Evolutionary conservation across 2,888 invertebrate genomes (phyloP), one percentile per base, ranked within the genome.

Genomic region (Liposcelis brunnea): DNA sequence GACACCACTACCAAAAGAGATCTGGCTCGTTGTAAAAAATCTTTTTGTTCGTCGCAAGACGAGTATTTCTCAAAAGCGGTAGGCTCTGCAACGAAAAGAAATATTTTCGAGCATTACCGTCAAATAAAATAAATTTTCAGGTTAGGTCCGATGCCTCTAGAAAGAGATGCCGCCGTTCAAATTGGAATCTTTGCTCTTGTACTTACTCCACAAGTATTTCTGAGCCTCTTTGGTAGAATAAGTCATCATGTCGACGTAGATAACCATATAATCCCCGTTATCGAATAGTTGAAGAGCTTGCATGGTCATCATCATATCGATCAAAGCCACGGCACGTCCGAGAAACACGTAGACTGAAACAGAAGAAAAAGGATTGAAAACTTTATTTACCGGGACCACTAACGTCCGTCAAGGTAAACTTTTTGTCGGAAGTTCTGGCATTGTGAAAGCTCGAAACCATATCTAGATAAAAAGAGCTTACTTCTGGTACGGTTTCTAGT

Each of bases 261-360:
- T 89, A 49, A 97, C 85, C 72, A 91, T 82, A 64, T 95, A 95
- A 60, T 94, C 87, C 18, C 94, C 93, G 51, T 85, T 80, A 46
- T 83, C 81, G 59, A 94, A 82, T 48, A 94, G 65, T 52, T 87
- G 82, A 35, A 80, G 72, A 31, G 80, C 80, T 59, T 93, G 85
- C 87, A 97, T 89, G 16, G 82, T 80, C 31, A 76, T 74, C 83
- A 94, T 87, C 70, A 95, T 80, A 54, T 90, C 87, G 49, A 89
- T 80, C 45, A 95, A 71, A 2, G 84, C 80, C 48, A 77, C 71
- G n/a, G 82, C 70, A 16, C 83, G 78, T 0, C 94, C 94, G 58
- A 97, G 71, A 61, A 94, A 89, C 43, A 97, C 85, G 61, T 95
- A 97, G 61, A 97, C 94, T 90, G 70, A 46, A 76, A 74, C 52